Base-by-base conservation (phyloP, 2,888 invertebrate species). In the Aromia moschata region DNA sequence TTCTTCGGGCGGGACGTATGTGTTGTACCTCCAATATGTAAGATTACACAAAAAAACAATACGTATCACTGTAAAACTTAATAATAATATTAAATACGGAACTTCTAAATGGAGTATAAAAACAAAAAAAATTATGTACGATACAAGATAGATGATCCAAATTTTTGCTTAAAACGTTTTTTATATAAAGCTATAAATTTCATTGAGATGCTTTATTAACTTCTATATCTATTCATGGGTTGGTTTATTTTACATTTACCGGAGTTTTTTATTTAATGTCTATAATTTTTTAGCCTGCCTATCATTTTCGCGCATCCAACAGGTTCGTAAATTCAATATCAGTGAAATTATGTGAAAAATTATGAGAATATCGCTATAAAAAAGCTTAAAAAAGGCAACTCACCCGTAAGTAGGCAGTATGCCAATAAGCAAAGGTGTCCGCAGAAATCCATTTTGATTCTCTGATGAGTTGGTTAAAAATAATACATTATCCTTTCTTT, bases 391-490 rank as follows among this genome's bases (percentile, higher is more conserved):
- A 43, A 33, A 47, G 53, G 60, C 33, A 58, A 68, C 70, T 66
- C 56, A 70, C 70, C 69, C 58, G 60, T 58, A 36, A 65, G 52
- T 36, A 70, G 57, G 60, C 68, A 69, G 53, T 56, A 65, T 45
- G 63, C 62, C 54, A 67, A 52, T 18, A 64, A 38, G 40, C 52
- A 17, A 41, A 59, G 51, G 53, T 54, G 60, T 63, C 56, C 49
- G 37, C 56, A 44, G 16, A 47, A 45, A 61, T 66, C 62, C 70
- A 70, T 70, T 64, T 58, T 65, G 58, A 57, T 51, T n/a, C n/a
- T n/a, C n/a, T n/a, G n/a, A n/a, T n/a, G n/a, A n/a, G n/a, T n/a
- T n/a, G n/a, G n/a, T n/a, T n/a, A n/a, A n/a, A n/a, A n/a, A n/a
- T n/a, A n/a, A n/a, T n/a, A n/a, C n/a, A n/a, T n/a, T n/a, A n/a